These are phyloP conservation scores for Melipona beecheii DNA, from an alignment of 2,888 invertebrate species.

Conservation along the genomic window DNA sequence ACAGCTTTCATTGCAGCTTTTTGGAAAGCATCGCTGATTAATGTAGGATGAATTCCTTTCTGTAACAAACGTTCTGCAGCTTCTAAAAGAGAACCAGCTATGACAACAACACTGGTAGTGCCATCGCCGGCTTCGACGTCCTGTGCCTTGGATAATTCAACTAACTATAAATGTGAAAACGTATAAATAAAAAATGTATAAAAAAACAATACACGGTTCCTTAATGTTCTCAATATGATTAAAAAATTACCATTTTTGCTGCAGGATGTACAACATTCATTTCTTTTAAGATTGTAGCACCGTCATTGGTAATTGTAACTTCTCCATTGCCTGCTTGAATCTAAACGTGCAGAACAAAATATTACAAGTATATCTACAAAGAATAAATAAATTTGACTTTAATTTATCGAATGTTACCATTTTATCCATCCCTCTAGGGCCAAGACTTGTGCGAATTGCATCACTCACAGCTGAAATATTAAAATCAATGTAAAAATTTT, in stretches of 20 bases:
- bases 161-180: conserved; percentile 87
- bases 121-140: conserved; percentile 99
- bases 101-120: conserved; percentile 98
- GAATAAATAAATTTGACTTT: background rate
- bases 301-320: conserved; percentile 99
- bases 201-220: background rate
- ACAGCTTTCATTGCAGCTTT: conserved; percentile 91
- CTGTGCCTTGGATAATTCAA: conserved; percentile 98
- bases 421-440: conserved; percentile 99
- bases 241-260: conserved; percentile 95
- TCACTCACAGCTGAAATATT: conserved; percentile 95
- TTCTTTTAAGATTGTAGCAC: conserved; percentile 99
- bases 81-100: conserved; percentile 98
- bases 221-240: background rate
- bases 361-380: background rate
- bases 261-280: conserved; percentile 99
- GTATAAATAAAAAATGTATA: background rate
- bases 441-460: conserved; percentile 99
- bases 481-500: conserved; percentile 2
- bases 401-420: conserved; percentile 88
- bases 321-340: conserved; percentile 98
- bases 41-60: conserved; percentile 98
- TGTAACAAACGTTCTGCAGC: conserved; percentile 96
- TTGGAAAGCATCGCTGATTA: conserved; percentile 98
- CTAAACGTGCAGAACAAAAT: conserved; percentile 83